phyloP scores from a whole-genome alignment of 2,113 vertebrate genomes.

The Polyodon spathula region DNA sequence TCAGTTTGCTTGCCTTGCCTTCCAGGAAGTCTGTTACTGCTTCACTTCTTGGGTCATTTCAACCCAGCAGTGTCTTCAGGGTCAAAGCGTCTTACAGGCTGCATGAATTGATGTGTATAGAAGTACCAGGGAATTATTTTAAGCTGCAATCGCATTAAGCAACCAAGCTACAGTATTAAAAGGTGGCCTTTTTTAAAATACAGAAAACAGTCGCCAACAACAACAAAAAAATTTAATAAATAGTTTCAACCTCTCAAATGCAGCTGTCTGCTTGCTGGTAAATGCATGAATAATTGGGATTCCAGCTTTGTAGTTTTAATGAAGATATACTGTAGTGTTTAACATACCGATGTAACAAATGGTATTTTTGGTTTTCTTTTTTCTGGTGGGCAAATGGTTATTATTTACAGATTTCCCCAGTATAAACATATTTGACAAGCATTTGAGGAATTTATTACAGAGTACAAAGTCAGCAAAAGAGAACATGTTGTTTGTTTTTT shows the following conservation, averaged over 20 bases:
- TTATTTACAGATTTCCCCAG: constrained; percentile 56
- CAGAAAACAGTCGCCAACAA: background rate
- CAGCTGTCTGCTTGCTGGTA: constrained; percentile 13
- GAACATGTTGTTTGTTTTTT: constrained; percentile 25
- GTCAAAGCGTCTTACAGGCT: no score
- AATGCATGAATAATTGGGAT: constrained; percentile 42
- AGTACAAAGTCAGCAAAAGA: constrained; percentile 26
- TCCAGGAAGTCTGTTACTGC: no score
- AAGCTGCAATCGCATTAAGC: no score
- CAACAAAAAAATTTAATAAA: background rate
- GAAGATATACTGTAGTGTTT: constrained; percentile 52
- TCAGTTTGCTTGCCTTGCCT: no score
- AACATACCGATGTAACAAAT: constrained; percentile 48
- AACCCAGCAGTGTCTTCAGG: no score
- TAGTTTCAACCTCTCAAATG: background rate
- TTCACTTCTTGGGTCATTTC: no score
- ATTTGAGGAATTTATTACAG: constrained; percentile 32
- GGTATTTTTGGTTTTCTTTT: constrained; percentile 42
- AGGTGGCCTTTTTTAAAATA: background rate
- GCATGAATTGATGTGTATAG: no score
- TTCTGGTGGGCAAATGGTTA: constrained; percentile 49
- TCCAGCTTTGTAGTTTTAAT: constrained; percentile 58
- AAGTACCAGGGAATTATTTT: no score
- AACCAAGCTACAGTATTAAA: no score
- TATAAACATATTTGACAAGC: constrained; percentile 44